A percentile compares a stretch with the other conserved stretches of the same genome.
Conservation (phyloP, 2,113 vertebrate species). For the Casuarius casuarius region DNA sequence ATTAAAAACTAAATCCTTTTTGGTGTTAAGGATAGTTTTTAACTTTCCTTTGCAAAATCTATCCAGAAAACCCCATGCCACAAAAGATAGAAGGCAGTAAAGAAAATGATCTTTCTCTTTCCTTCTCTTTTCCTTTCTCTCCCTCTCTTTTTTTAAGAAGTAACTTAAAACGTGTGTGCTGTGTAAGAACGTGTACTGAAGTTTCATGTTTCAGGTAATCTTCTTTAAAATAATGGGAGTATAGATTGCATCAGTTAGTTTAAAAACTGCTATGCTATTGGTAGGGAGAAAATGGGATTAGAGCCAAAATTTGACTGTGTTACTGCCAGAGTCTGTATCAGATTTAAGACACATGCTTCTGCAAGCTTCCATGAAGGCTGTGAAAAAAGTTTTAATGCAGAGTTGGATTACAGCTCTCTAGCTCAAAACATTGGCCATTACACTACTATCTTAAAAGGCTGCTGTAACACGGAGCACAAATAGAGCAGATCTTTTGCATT, state of each 20-base stretch:
- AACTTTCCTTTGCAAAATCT: constrained; percentile 3
- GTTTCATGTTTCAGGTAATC: constrained; percentile 83
- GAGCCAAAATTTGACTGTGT: constrained; percentile 78
- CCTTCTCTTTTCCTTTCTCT: background rate
- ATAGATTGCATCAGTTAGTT: constrained; percentile 70
- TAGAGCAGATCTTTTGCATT: constrained; percentile 29
- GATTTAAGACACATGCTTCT: constrained; percentile 95
- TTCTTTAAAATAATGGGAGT: constrained; percentile 68
- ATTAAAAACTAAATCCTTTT: background rate
- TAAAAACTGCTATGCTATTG: constrained; percentile 76
- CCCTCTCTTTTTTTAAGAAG: background rate
- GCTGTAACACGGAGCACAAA: constrained; percentile 31
- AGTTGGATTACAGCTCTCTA: constrained; percentile 72
- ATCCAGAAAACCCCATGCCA: background rate
- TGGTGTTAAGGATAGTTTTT: background rate
- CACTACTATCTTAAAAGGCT: constrained; percentile 62
- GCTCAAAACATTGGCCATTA: constrained; percentile 63
- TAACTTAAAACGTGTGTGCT: constrained; percentile 18
- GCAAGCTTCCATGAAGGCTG: constrained; percentile 78
- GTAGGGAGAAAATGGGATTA: constrained; percentile 76
- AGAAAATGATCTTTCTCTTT: background rate
- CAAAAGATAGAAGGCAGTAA: background rate
- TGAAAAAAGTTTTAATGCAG: constrained; percentile 80
- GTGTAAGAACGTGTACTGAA: constrained; percentile 47
- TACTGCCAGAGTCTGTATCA: constrained; percentile 89